Evolutionary conservation across 64 coral and sea anemone species (phyloP), one percentile per base, ranked within the genome.

Genomic region (Astreopora myriophthalma): DNA sequence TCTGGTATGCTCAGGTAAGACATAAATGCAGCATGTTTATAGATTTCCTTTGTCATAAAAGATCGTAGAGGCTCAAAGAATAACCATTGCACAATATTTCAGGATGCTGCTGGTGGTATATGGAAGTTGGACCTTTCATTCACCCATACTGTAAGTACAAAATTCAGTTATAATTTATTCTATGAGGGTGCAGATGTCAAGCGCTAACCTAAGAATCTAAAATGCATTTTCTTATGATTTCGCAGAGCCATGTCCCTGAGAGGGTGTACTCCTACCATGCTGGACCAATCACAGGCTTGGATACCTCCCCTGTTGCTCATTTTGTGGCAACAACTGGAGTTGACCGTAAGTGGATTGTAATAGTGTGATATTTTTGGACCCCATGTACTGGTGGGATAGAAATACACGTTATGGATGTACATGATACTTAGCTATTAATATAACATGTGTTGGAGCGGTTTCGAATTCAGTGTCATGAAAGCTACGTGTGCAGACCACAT

Each of bases 1-100:
- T 98, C 80, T 98, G 96, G 96, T 98, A 93, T 93, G 96, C 93
- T 64, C 96, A 98, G 96, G 96, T 98, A 69, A 68, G 51, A 70
- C 80, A 29, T 60, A 10, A 36, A 31, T 32, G 8, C 23, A 19
- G 9, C 17, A 26, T 79, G 31, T 76, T 88, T 52, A 14, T 3
- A 22, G 38, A 22, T 73, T 66, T 20, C 30, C 9, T 10, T n/a
- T 26, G 38, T 69, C 9, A 51, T n/a, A 6, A 35, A 19, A 64
- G 29, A n/a, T n/a, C n/a, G n/a, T n/a, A n/a, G n/a, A 28, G 34
- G 14, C 40, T 67, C 24, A 68, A n/a, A 34, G 9, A 14, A 19
- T 20, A 20, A 9, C 13, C 3, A 24, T 36, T 64, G 23, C 22
- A 26, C 19, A 13, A 61, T 38, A 24, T 84, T 87, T 40, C 11